Evolutionary conservation across 2,888 invertebrate species (phyloP).

Genomic region (Caradrina clavipalpis): DNA sequence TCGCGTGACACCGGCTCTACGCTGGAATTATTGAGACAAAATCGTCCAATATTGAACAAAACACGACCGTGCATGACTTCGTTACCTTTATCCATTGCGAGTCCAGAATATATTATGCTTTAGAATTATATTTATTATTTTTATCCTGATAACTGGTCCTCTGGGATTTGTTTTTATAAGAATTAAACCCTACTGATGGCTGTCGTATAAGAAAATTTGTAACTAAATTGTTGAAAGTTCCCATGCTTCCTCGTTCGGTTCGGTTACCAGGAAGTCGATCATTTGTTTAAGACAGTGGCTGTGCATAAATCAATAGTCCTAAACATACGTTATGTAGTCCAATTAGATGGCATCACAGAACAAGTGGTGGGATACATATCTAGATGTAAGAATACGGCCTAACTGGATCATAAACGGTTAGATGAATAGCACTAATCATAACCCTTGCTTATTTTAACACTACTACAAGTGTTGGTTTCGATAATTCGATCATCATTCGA

Average conservation of each 20-base stretch:
- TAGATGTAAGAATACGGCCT: neutral
- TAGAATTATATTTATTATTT: slow-evolving; percentile 52
- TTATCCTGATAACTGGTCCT: slow-evolving; percentile 24
- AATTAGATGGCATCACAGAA: slow-evolving; percentile 12
- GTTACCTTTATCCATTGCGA: slow-evolving; percentile 77
- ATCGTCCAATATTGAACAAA: slow-evolving; percentile 84
- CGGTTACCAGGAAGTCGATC: slow-evolving; percentile 45
- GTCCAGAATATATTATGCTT: slow-evolving; percentile 54
- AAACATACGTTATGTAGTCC: slow-evolving; percentile 34
- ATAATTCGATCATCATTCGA: too few relatives aligned
- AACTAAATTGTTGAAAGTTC: slow-evolving; percentile 41
- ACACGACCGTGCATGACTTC: slow-evolving; percentile 80
- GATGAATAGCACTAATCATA: slow-evolving; percentile 7
- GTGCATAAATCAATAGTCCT: slow-evolving; percentile 46
- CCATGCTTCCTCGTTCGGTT: slow-evolving; percentile 14
- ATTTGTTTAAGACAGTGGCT: slow-evolving; percentile 44
- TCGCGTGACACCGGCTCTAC: slow-evolving; percentile 85
- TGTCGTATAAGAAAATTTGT: neutral
- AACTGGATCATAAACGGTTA: slow-evolving; percentile 10
- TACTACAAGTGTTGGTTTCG: too few relatives aligned
- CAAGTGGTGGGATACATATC: neutral
- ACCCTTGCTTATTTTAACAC: too few relatives aligned
- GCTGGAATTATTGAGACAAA: slow-evolving; percentile 86
- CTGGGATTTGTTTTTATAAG: slow-evolving; percentile 6
- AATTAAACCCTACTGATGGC: slow-evolving; percentile 13